Evolutionary conservation across 2,113 vertebrate genomes (phyloP).

Genomic region (Platichthys stellatus): DNA sequence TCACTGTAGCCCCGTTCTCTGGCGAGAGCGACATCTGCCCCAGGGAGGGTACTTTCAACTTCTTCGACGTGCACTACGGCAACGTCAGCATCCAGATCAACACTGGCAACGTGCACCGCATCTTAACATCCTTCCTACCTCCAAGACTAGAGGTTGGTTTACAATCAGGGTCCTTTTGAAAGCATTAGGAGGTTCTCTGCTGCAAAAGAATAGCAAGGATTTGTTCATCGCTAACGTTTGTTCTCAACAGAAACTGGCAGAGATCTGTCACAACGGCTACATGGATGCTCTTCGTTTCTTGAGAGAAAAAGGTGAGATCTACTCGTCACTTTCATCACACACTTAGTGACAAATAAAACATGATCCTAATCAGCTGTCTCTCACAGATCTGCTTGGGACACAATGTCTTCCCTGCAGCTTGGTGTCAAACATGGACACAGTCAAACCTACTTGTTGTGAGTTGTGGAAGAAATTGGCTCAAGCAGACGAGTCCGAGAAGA

Average conservation of each 20-base stretch:
- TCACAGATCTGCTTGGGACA: slow-evolving; percentile 77
- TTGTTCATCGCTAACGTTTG: background rate
- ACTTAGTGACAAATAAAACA: background rate
- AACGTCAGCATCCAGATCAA: slow-evolving; percentile 78
- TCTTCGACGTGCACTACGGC: slow-evolving; percentile 65
- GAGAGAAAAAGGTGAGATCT: slow-evolving; percentile 81
- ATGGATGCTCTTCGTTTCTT: slow-evolving; percentile 87
- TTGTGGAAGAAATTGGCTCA: background rate
- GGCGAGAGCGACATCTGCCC: slow-evolving; percentile 87
- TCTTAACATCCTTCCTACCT: slow-evolving; percentile 77
- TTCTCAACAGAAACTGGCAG: slow-evolving; percentile 82
- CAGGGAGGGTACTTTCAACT: slow-evolving; percentile 65
- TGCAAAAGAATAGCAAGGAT: too few relatives aligned
- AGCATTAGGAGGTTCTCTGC: too few relatives aligned
- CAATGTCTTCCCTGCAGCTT: slow-evolving; percentile 35
- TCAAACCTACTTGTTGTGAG: background rate
- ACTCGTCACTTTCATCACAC: background rate
- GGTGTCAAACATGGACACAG: background rate
- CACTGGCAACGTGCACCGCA: slow-evolving; percentile 69
- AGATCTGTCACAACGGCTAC: slow-evolving; percentile 90
- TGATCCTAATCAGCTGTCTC: background rate
- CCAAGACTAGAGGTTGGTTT: slow-evolving; percentile 75
- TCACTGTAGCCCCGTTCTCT: slow-evolving; percentile 89
- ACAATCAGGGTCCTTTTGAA: background rate
- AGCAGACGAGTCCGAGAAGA: slow-evolving; percentile 3